Evolutionary conservation across 2,888 invertebrate species (phyloP).

Genomic region (Itoplectis maculator): DNA sequence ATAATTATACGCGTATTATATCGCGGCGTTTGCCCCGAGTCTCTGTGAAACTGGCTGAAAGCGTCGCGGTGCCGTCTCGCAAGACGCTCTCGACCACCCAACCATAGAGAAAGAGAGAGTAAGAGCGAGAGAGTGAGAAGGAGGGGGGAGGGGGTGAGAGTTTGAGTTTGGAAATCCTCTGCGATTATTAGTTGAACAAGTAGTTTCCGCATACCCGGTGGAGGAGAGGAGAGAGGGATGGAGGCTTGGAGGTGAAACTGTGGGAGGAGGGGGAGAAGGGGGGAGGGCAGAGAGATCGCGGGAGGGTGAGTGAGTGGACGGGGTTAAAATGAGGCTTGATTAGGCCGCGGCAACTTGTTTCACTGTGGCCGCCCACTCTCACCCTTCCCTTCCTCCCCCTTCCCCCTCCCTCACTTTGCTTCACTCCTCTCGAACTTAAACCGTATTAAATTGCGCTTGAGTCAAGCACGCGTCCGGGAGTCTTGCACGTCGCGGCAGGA

Average conservation of each 20-base stretch:
- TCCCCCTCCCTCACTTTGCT: conserved; percentile 51
- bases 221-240: too few species aligned
- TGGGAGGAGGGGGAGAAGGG: neutral
- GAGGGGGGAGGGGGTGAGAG: conserved; percentile 70
- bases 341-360: conserved; percentile 81
- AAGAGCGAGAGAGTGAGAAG: too few species aligned
- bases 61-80: conserved; percentile 48
- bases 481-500: conserved; percentile 59
- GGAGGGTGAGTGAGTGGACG: conserved; percentile 58
- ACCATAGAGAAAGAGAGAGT: too few species aligned
- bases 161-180: conserved; percentile 79
- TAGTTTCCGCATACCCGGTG: conserved; percentile 76
- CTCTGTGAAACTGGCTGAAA: conserved; percentile 18
- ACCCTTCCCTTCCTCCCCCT: too few species aligned
- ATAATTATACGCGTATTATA: too few species aligned
- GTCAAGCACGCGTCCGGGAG: conserved; percentile 78
- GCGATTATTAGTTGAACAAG: conserved; percentile 83
- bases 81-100: conserved; percentile 47
- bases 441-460: conserved; percentile 84
- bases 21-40: neutral
- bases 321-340: conserved; percentile 82
- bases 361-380: conserved; percentile 69
- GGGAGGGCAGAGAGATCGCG: conserved; percentile 8
- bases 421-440: conserved; percentile 77
- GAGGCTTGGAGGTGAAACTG: too few species aligned